These are phyloP conservation scores for Rhaphigaster nebulosa DNA, from an alignment of 2,888 invertebrate genomes.

Conservation along the genomic window DNA sequence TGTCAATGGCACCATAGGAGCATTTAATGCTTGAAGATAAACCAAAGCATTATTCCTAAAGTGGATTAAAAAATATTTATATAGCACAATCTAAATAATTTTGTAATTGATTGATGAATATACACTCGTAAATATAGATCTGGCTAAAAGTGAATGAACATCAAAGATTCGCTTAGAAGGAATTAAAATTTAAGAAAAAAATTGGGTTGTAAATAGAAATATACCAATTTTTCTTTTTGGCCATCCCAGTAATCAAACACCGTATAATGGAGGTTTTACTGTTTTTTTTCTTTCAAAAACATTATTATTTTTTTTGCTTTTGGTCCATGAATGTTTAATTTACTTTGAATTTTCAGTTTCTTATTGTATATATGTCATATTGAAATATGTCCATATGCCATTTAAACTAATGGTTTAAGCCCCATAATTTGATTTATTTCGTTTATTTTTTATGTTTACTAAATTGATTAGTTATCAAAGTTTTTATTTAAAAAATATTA, in stretches of 20 bases:
- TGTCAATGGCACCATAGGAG: neutral
- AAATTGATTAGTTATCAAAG: neutral
- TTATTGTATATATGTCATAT: neutral
- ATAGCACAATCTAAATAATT: neutral
- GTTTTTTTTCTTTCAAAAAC: neutral
- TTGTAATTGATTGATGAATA: too few relatives aligned
- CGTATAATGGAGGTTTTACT: constrained; percentile 5
- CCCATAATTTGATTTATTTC: neutral
- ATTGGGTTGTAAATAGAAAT: neutral
- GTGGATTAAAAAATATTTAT: neutral
- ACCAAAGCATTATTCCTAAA: neutral
- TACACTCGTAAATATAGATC: too few relatives aligned
- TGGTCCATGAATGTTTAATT: neutral
- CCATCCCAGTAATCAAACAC: neutral
- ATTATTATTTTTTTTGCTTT: neutral
- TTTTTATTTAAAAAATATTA: neutral
- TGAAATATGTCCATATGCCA: neutral
- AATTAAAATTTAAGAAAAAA: neutral
- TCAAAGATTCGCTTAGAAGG: neutral
- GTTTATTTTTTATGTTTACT: neutral
- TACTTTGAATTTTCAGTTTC: neutral
- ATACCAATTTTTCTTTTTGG: neutral
- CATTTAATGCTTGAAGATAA: neutral
- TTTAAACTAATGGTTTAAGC: neutral
- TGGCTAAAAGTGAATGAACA: neutral